Evolutionary conservation across 2,888 invertebrate genomes (phyloP), one percentile per base, ranked within the genome.

Genomic region (Acleris laterana): DNA sequence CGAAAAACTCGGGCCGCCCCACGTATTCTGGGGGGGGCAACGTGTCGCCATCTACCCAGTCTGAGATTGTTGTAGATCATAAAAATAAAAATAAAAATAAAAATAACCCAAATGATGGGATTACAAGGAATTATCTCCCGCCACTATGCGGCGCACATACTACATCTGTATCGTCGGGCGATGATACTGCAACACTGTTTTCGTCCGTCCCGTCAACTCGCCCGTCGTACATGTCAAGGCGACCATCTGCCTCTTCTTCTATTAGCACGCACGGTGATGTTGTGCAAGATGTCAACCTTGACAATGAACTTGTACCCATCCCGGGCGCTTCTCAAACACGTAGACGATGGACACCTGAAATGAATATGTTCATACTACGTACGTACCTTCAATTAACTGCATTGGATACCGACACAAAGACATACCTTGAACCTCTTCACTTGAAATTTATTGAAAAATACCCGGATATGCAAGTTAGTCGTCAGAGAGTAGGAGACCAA

Each of bases 401-500:
- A 19, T 16, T 64, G 44, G 57, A 61, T n/a, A 64, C 63, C 22
- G 57, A 60, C 46, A 63, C 32, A 42, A 63, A 38, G 19, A 38
- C 60, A 32, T 51, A 57, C 51, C 17, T 63, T 16, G 58, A 63
- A 44, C 56, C 56, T 13, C 50, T 61, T 17, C 46, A 63, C 42
- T 11, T 38, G 20, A 63, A 61, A 56, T 68, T 64, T 28, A 53
- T 57, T 5, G 57, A 61, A 19, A 62, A 59, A 59, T 64, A 17
- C 58, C 63, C 58, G 3, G 16, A 44, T 2, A 62, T 62, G 56
- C 19, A 55, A 42, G 57, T 61, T 13, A 62, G 55, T 46, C 51
- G 57, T 22, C 71, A 71, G 38, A 62, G 68, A 46, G 42, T 70
- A 60, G 71, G 72, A 6, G 65, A 70, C 5, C 70, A 70, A 59